Conservation (phyloP, 2,888 invertebrate genomes). For the Pachydiplax longipennis region DNA sequence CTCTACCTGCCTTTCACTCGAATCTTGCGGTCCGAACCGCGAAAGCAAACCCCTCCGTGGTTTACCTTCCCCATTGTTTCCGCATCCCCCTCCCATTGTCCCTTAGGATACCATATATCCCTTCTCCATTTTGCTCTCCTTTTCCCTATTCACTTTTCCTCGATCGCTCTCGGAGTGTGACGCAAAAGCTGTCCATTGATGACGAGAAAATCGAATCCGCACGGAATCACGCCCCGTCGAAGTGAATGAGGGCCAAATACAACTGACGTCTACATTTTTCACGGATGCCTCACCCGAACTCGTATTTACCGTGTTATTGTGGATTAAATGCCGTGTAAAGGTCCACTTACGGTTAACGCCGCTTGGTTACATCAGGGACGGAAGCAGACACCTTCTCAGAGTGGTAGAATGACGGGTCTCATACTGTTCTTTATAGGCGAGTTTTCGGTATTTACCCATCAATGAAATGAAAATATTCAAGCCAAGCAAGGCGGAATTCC, state of each 20-base stretch:
- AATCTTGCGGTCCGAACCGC: background rate
- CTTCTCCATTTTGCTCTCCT: background rate
- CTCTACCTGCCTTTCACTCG: background rate
- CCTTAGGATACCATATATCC: background rate
- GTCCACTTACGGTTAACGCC: too few species aligned
- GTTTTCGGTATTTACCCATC: too few species aligned
- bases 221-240: slow-evolving; percentile 19
- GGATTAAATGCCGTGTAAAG: too few species aligned
- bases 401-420: too few species aligned
- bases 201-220: background rate
- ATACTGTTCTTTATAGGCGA: too few species aligned
- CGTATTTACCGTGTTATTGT: too few species aligned
- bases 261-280: background rate
- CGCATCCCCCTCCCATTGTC: background rate
- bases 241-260: background rate
- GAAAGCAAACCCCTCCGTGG: background rate
- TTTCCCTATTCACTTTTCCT: background rate
- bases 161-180: background rate
- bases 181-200: background rate
- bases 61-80: background rate
- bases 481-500: too few species aligned
- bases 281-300: background rate
- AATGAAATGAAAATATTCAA: too few species aligned
- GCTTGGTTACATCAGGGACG: too few species aligned
- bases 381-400: too few species aligned